These are phyloP conservation scores for Arrhopalites spinosus DNA, from an alignment of 2,888 invertebrate genomes.

Conservation along the genomic window DNA sequence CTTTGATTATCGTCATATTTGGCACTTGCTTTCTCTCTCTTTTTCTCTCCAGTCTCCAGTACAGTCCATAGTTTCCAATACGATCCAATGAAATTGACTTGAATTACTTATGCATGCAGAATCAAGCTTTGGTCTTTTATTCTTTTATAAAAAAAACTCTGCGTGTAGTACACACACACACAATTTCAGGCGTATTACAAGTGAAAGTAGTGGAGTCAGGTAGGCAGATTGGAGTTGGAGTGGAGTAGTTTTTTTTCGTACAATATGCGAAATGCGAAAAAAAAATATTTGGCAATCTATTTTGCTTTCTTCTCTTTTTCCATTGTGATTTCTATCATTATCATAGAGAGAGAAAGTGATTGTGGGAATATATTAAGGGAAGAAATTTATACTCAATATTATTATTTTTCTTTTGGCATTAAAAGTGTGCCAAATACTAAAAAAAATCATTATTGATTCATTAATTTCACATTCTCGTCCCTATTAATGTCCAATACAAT, in stretches of 20 bases:
- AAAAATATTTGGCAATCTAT: background rate
- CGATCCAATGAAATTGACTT: background rate
- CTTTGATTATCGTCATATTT: constrained; percentile 18
- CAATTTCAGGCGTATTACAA: background rate
- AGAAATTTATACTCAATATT: too few relatives aligned
- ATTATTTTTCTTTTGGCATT: too few relatives aligned
- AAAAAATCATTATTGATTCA: too few relatives aligned
- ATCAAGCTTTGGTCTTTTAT: background rate
- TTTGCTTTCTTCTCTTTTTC: background rate
- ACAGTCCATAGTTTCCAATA: background rate
- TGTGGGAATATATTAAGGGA: background rate
- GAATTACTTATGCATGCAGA: background rate
- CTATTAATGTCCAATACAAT: too few relatives aligned
- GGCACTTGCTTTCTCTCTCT: background rate
- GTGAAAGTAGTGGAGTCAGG: too few relatives aligned
- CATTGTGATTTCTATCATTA: background rate
- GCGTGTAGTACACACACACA: background rate
- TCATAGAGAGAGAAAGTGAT: background rate
- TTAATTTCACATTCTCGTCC: too few relatives aligned
- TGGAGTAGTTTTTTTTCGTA: too few relatives aligned
- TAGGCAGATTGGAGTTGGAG: too few relatives aligned
- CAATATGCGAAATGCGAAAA: too few relatives aligned
- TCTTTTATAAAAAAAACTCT: background rate
- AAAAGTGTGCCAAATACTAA: too few relatives aligned
- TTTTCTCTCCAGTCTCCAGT: background rate